A percentile compares a stretch with the other conserved stretches of the same genome.
Evolutionary conservation across 2,113 vertebrate species (phyloP).

Genomic region (Hemicordylus capensis): DNA sequence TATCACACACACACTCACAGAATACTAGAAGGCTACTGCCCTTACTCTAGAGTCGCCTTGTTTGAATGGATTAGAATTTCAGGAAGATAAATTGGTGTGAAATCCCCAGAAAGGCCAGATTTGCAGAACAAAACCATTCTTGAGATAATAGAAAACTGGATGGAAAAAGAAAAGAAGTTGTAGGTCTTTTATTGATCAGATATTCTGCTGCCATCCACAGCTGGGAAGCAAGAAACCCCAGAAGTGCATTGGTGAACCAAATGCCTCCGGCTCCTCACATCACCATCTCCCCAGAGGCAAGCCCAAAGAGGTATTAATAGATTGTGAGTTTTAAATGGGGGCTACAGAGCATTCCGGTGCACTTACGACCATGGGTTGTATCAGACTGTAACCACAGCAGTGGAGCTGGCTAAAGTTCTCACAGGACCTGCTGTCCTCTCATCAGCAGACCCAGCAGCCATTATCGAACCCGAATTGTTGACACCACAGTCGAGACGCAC

Average conservation of each 20-base stretch:
- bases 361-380: neutral
- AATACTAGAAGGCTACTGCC: no score
- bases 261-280: neutral
- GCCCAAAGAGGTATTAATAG: neutral
- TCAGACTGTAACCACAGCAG: neutral
- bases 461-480: neutral
- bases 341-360: neutral
- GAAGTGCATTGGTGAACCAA: fast-evolving
- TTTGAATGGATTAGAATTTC: no score
- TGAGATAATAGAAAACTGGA: neutral
- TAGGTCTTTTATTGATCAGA: neutral
- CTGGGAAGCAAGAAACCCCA: neutral
- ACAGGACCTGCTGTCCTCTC: fast-evolving
- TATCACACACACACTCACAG: no score
- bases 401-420: neutral
- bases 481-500: neutral
- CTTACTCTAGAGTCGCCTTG: no score
- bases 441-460: neutral
- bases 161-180: neutral
- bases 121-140: no score
- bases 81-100: no score
- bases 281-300: neutral
- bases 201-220: neutral
- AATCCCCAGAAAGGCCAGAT: neutral
- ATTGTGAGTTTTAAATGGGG: no score